phyloP scores from a whole-genome alignment of 2,888 invertebrate genomes.

The Dioctria rufipes region DNA sequence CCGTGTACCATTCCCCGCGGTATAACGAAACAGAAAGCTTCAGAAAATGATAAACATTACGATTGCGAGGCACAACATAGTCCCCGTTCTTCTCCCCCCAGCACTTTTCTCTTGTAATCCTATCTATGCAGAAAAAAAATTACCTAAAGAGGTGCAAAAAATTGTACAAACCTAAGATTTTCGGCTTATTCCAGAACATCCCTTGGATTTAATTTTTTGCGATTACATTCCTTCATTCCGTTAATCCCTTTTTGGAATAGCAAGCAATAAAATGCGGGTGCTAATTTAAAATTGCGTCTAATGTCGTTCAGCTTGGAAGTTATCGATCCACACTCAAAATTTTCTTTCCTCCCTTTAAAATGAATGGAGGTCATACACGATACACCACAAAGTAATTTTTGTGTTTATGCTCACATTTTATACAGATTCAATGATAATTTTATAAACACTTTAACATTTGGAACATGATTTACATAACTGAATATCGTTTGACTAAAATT shows the following conservation, averaged over 20 bases:
- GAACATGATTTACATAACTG: background rate
- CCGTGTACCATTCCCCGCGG: background rate
- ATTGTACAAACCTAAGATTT: constrained; percentile 18
- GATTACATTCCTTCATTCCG: constrained; percentile 2
- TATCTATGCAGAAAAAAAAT: too few species aligned
- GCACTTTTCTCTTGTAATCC: too few species aligned
- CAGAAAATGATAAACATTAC: background rate
- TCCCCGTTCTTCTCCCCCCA: background rate
- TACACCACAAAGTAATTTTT: background rate
- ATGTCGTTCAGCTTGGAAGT: constrained; percentile 49
- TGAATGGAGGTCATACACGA: constrained; percentile 44
- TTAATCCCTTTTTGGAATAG: background rate
- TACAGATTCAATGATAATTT: background rate
- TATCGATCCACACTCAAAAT: constrained; percentile 45
- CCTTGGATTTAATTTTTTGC: background rate
- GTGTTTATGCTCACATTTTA: constrained; percentile 11
- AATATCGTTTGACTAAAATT: too few species aligned
- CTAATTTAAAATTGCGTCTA: constrained; percentile 26
- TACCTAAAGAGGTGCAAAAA: background rate
- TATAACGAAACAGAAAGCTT: background rate
- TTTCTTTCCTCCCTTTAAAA: constrained; percentile 38
- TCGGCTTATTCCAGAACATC: constrained; percentile 29
- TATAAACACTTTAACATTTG: background rate
- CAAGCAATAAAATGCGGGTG: background rate
- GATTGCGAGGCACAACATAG: background rate